Conservation (phyloP, 2,113 vertebrate genomes). For the Mormoops blainvillei region DNA sequence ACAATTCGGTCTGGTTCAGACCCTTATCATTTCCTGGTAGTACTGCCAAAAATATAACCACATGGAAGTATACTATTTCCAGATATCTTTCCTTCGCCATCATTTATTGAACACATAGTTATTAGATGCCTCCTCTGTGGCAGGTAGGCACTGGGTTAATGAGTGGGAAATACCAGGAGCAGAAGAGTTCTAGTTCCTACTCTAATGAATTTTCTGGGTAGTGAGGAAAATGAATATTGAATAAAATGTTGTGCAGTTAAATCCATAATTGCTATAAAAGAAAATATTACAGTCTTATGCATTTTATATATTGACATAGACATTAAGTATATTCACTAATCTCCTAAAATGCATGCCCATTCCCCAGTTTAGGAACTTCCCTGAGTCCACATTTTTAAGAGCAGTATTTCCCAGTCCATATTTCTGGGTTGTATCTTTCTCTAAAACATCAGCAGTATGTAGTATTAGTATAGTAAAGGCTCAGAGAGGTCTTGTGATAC, state of each 20-base stretch:
- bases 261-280: not conserved
- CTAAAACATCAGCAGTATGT: not conserved
- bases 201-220: not conserved
- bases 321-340: not conserved
- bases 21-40: not conserved
- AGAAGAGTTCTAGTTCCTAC: not conserved
- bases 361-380: not conserved
- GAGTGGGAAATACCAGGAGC: not conserved
- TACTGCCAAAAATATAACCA: not conserved
- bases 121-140: not conserved
- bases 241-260: not conserved
- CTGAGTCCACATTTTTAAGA: not conserved
- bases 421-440: not conserved
- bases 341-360: not conserved
- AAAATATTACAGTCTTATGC: not conserved
- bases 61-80: not conserved
- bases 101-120: not conserved
- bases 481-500: not conserved
- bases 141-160: not conserved
- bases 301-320: not conserved
- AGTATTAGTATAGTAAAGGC: not conserved
- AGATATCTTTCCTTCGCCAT: not conserved
- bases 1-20: not conserved
- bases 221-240: not conserved
- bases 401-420: not conserved